Evolutionary conservation across 2,113 vertebrate genomes (phyloP).

Genomic region (Dromas ardeola): DNA sequence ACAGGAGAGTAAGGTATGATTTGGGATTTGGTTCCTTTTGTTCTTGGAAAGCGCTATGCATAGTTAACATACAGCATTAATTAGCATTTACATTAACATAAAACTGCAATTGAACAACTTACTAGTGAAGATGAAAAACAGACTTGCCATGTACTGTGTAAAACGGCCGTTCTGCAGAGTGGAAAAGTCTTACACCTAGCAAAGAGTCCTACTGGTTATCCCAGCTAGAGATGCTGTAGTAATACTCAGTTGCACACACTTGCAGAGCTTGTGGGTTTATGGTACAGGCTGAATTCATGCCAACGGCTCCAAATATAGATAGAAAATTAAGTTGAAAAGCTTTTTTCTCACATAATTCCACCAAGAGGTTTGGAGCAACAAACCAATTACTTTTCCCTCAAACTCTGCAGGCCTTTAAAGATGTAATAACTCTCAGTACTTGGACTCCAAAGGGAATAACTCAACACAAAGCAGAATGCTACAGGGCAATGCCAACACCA

Average conservation of each 20-base stretch:
- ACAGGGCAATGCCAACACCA: constrained; percentile 42
- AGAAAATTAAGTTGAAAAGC: constrained; percentile 56
- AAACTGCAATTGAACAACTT: not conserved
- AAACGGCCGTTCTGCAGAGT: not conserved
- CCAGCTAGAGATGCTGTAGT: not conserved
- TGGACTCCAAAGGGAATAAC: constrained; percentile 50
- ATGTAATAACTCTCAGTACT: constrained; percentile 23
- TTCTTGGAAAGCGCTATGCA: not conserved
- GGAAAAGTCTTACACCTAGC: not conserved
- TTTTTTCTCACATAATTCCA: constrained; percentile 30
- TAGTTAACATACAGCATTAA: constrained; percentile 11
- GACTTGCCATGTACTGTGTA: not conserved
- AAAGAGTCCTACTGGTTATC: not conserved
- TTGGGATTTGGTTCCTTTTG: not conserved
- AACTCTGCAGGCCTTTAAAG: constrained; percentile 53
- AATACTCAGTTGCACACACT: not conserved
- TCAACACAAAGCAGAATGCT: constrained; percentile 32
- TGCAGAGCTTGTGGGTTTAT: not conserved
- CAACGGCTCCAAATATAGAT: constrained; percentile 22
- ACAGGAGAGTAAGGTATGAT: not conserved
- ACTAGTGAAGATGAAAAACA: not conserved
- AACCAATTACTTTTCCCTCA: constrained; percentile 58
- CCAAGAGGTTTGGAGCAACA: constrained; percentile 53
- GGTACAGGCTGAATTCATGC: constrained; percentile 13
- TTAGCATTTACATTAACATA: constrained; percentile 16